Conservation (phyloP, 2,797 vertebrate genomes). For the Poecilia picta region DNA sequence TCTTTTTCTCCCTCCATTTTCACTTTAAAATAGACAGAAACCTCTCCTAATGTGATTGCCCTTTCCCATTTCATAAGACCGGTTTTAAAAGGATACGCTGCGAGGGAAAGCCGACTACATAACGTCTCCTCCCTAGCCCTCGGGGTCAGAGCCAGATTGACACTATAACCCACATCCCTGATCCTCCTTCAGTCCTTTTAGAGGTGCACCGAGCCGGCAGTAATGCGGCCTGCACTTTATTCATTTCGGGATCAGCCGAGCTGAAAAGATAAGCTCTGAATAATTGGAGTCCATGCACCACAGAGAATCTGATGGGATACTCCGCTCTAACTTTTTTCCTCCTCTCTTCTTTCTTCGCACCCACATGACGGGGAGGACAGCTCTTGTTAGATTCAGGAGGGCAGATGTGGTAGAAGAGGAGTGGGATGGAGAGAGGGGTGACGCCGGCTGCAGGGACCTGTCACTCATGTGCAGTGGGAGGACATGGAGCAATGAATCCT, state of each 20-base stretch:
- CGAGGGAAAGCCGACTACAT: conserved; percentile 83
- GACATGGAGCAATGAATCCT: conserved; percentile 78
- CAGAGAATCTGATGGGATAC: conserved; percentile 85
- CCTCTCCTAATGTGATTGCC: conserved; percentile 81
- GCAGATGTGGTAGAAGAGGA: conserved; percentile 87
- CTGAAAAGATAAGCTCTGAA: conserved; percentile 98
- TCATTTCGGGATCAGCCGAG: conserved; percentile 87
- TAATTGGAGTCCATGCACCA: conserved; percentile 92
- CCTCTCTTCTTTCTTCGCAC: conserved; percentile 61
- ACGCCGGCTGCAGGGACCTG: conserved; percentile 80
- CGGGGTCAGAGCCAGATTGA: conserved; percentile 86
- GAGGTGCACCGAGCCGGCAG: conserved; percentile 89
- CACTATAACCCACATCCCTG: conserved; percentile 87
- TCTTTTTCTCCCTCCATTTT: conserved; percentile 44
- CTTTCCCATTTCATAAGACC: conserved; percentile 79
- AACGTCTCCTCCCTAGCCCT: conserved; percentile 83
- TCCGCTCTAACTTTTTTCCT: conserved; percentile 73
- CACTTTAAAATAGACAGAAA: conserved; percentile 68
- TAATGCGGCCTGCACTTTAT: conserved; percentile 89
- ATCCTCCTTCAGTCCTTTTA: conserved; percentile 85
- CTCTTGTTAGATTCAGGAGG: conserved; percentile 80
- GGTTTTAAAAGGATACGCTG: conserved; percentile 70
- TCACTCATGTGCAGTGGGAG: conserved; percentile 81
- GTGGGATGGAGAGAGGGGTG: conserved; percentile 78
- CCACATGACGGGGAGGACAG: conserved; percentile 73